Evolutionary conservation across 1,140 invertebrate species (phyloP).

Genomic region (Gryon sp.): DNA sequence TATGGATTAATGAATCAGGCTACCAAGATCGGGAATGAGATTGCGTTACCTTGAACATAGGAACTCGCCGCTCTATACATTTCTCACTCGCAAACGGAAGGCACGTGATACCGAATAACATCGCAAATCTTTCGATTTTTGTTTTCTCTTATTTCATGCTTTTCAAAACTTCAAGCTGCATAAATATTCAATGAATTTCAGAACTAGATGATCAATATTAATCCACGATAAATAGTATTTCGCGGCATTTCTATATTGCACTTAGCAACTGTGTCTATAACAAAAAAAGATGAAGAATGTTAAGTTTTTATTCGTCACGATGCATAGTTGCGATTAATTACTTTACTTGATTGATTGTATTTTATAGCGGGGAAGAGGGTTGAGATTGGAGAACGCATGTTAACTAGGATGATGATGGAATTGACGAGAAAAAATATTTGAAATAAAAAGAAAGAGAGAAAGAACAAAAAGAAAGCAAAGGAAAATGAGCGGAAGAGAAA

Average conservation of each 20-base stretch:
- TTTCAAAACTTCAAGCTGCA: conserved; percentile 26
- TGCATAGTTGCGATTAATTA: conserved; percentile 39
- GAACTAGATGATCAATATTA: conserved; percentile 31
- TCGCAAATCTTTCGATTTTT: conserved; percentile 27
- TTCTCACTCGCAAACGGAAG: conserved; percentile 31
- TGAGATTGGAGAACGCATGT: too few species aligned
- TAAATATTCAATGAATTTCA: conserved; percentile 49
- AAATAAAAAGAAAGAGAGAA: conserved; percentile 17
- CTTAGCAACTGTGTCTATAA: too few species aligned
- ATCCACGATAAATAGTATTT: conserved; percentile 4
- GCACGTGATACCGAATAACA: conserved; percentile 49
- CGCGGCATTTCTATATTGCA: not conserved
- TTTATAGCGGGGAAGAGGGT: too few species aligned
- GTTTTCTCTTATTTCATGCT: conserved; percentile 15
- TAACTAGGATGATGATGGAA: conserved; percentile 41
- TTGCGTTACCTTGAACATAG: conserved; percentile 59
- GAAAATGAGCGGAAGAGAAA: conserved; percentile 25
- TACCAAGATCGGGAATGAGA: conserved; percentile 60
- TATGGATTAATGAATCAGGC: conserved; percentile 69
- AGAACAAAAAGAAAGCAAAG: too few species aligned
- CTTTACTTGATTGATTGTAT: conserved; percentile 46
- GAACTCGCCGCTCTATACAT: conserved; percentile 50
- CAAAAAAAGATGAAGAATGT: too few species aligned
- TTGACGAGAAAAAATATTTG: conserved; percentile 9
- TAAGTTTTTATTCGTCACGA: conserved; percentile 26